Evolutionary conservation across 2,113 vertebrate species (phyloP), one percentile per base, ranked within the genome.

Genomic region (Grammomys dolichurus): DNA sequence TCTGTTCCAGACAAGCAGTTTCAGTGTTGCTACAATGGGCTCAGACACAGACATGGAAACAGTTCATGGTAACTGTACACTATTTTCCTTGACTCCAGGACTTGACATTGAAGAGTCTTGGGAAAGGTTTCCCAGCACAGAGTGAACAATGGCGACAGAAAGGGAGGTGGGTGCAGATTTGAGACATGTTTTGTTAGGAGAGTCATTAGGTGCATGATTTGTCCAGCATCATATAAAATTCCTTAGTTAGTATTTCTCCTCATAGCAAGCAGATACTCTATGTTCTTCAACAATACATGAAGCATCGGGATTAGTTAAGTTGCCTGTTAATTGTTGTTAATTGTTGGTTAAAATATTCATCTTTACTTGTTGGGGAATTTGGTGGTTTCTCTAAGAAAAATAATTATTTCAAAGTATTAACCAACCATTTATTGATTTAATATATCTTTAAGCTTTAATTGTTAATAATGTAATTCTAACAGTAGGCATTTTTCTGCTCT

Each of bases 321-420:
- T 84, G 87, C 82, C 86, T 70, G 36, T 65, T 65, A 10, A 51
- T 51, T 51, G 51, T 51, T 51, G 51, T 51, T 86, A 56, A 56
- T 78, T 88, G 67, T 31, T 89, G 31, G 31, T 76, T 94, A 56
- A 95, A 93, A 65, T 63, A 40, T 89, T 36, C 73, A 92, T 8
- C 1, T 69, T 92, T 78, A 24, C 70, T 1, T 63, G 22, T 46
- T 12, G 73, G 8, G 77, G 82, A 95, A 81, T 19, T 69, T 1
- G 8, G 69, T 78, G 2, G 48, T 78, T 69, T 96, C 31, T 72
- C 33, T 54, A 85, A 63, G 46, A 87, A 96, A 89, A 88, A 72
- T 65, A 11, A 28, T 78, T 96, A 43, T 93, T 92, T 92, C 48
- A 19, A 95, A 19, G 14, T 91, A 17, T 73, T 86, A 91, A 54